Conservation (phyloP, 2,888 invertebrate genomes). For the Oscheius sp. region DNA sequence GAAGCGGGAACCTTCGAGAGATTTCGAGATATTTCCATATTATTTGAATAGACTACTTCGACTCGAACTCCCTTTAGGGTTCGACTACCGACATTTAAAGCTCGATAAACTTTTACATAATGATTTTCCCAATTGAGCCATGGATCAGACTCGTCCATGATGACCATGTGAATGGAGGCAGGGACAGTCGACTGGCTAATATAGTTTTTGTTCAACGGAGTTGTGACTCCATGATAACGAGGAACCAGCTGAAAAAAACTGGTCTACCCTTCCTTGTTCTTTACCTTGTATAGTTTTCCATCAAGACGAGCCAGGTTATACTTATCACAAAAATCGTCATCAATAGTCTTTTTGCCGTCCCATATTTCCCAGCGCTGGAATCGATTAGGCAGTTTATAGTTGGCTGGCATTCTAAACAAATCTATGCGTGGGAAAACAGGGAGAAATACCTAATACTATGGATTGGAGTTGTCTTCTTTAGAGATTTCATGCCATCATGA, state of each 20-base stretch:
- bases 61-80: slow-evolving; percentile 1
- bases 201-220: slow-evolving; percentile 1
- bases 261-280: background rate
- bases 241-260: slow-evolving; percentile 9
- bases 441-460: background rate
- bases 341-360: too few species aligned
- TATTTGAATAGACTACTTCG: background rate
- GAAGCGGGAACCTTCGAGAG: slow-evolving; percentile 11
- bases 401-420: slow-evolving; percentile 7
- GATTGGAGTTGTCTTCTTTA: slow-evolving; percentile 10
- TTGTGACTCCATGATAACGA: background rate
- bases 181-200: background rate
- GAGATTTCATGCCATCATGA: slow-evolving; percentile 23
- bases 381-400: background rate
- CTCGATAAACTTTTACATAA: slow-evolving; percentile 12
- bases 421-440: background rate
- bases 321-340: slow-evolving; percentile 8
- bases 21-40: slow-evolving; percentile 1
- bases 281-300: slow-evolving; percentile 11
- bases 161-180: background rate
- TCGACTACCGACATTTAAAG: slow-evolving; percentile 1
- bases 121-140: slow-evolving; percentile 27
- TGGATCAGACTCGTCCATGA: slow-evolving; percentile 17
- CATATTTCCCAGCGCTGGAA: slow-evolving; percentile 6
- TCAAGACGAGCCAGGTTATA: slow-evolving; percentile 14